These are phyloP conservation scores for Zaprionus vittiger DNA, from an alignment of 1,140 invertebrate genomes.

Conservation along the genomic window DNA sequence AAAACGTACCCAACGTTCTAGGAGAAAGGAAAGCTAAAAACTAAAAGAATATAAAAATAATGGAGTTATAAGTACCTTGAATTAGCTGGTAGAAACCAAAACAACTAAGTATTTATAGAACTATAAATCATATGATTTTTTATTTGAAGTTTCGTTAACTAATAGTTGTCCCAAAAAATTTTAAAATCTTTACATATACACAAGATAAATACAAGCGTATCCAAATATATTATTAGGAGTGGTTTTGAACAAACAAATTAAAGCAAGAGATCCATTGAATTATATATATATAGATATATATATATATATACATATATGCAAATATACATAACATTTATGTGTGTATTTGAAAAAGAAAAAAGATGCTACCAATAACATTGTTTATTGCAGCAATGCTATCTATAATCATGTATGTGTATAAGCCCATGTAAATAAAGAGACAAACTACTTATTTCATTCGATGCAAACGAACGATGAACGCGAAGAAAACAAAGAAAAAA, in stretches of 20 bases:
- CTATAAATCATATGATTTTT: constrained; percentile 44
- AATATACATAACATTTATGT: constrained; percentile 49
- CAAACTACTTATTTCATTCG: constrained; percentile 74
- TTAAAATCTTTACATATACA: constrained; percentile 32
- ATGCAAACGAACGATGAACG: constrained; percentile 68
- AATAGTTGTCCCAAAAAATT: constrained; percentile 59
- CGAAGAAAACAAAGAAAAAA: constrained; percentile 31
- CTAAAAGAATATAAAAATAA: constrained; percentile 64
- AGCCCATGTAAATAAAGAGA: constrained; percentile 76
- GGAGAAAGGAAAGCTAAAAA: constrained; percentile 20
- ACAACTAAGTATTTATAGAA: constrained; percentile 61
- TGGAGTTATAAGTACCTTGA: constrained; percentile 84
- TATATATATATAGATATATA: constrained; percentile 75
- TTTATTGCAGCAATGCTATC: constrained; percentile 12
- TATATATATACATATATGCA: constrained; percentile 46
- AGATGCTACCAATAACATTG: constrained; percentile 16
- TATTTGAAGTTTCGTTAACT: constrained; percentile 32
- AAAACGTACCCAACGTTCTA: constrained; percentile 67
- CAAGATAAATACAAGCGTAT: constrained; percentile 41
- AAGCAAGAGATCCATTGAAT: constrained; percentile 73
- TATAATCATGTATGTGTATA: constrained; percentile 55
- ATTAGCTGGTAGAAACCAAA: constrained; percentile 76
- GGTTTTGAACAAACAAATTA: constrained; percentile 30
- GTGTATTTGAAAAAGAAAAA: not conserved
- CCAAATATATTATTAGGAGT: constrained; percentile 41